A percentile compares a stretch with the other conserved stretches of the same genome.
Evolutionary conservation across 2,888 invertebrate species (phyloP).

Genomic region (Achlya flavicornis): DNA sequence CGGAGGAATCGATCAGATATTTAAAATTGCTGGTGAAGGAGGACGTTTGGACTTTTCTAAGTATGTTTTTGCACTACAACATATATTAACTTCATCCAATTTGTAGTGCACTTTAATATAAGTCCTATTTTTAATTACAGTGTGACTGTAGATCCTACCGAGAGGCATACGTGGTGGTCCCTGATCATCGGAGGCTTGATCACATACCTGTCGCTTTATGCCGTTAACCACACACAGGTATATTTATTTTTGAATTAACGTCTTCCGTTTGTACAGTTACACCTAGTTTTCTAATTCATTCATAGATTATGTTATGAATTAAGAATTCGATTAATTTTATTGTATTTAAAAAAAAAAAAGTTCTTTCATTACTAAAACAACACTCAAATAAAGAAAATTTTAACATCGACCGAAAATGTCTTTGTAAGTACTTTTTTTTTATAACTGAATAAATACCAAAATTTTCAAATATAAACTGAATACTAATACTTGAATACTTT

Average conservation of each 20-base stretch:
- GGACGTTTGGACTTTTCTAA: constrained; percentile 88
- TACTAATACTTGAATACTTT: no score
- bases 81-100: background rate
- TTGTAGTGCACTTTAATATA: background rate
- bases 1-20: constrained; percentile 88
- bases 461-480: no score
- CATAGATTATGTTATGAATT: no score
- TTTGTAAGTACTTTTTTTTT: no score
- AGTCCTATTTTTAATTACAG: constrained; percentile 67
- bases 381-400: no score
- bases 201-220: constrained; percentile 92
- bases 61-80: constrained; percentile 64
- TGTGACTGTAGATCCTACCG: constrained; percentile 90
- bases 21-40: constrained; percentile 87
- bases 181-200: constrained; percentile 91
- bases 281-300: background rate
- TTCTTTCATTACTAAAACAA: no score
- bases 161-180: constrained; percentile 93
- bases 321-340: no score
- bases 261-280: background rate
- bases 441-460: no score
- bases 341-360: no score
- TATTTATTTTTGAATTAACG: background rate
- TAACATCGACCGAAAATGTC: no score
- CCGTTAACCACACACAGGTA: constrained; percentile 92